Percentiles rank a stretch among this genome's conserved stretches.
These are phyloP conservation scores for Leptodactylus fallax DNA, from an alignment of 2,797 vertebrate species.

Conservation along the genomic window DNA sequence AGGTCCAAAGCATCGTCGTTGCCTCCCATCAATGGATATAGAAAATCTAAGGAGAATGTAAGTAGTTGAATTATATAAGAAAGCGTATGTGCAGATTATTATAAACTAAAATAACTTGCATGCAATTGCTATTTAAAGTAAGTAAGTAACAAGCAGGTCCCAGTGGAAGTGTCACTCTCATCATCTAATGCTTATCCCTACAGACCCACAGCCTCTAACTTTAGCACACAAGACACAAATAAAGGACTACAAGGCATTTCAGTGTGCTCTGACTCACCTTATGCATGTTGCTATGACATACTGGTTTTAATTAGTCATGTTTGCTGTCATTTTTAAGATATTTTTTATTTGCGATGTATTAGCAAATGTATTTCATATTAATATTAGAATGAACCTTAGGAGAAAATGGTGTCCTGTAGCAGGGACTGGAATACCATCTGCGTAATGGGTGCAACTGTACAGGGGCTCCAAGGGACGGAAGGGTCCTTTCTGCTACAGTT, in stretches of 20 bases:
- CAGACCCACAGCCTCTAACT: neutral
- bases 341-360: too few species aligned
- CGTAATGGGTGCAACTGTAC: too few species aligned
- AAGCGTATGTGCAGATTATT: neutral
- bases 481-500: too few species aligned
- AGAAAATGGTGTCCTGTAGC: too few species aligned
- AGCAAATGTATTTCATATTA: too few species aligned
- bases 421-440: too few species aligned
- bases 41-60: slow-evolving; percentile 91
- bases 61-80: slow-evolving; percentile 73
- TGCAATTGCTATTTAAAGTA: slow-evolving; percentile 11
- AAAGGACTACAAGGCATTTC: neutral
- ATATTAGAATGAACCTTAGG: too few species aligned
- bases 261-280: neutral
- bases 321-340: too few species aligned
- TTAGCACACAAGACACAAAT: neutral
- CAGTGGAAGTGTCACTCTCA: neutral
- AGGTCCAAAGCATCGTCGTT: slow-evolving; percentile 89
- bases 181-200: neutral
- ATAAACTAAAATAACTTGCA: neutral
- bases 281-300: too few species aligned
- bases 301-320: too few species aligned
- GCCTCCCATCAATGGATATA: slow-evolving; percentile 86
- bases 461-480: too few species aligned
- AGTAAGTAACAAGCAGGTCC: neutral